These are phyloP conservation scores for Erethizon dorsatum DNA, from an alignment of 2,797 vertebrate genomes.

Conservation along the genomic window DNA sequence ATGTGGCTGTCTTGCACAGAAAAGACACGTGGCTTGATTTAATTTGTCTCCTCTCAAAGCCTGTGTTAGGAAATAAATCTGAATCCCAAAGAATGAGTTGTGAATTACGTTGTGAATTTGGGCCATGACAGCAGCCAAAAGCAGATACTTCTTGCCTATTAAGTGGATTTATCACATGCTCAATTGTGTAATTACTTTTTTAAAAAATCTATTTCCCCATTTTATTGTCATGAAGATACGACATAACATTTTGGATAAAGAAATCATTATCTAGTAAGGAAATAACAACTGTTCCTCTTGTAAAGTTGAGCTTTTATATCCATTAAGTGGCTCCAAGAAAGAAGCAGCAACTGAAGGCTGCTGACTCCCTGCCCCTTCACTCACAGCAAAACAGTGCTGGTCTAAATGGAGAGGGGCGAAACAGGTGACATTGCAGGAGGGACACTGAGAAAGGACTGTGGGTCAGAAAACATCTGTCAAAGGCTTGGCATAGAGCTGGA, in stretches of 20 bases:
- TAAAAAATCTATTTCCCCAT: conserved; percentile 85
- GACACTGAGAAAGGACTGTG: background rate
- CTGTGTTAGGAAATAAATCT: conserved; percentile 29
- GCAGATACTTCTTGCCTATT: conserved; percentile 67
- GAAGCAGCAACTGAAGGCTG: background rate
- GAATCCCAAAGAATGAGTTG: conserved; percentile 50
- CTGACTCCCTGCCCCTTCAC: background rate
- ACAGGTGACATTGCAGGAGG: background rate
- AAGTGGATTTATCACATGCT: conserved; percentile 83
- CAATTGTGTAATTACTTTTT: conserved; percentile 91
- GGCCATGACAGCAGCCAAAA: conserved; percentile 55
- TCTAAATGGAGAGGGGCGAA: background rate
- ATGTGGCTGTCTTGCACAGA: background rate
- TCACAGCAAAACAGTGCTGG: background rate
- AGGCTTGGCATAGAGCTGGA: background rate
- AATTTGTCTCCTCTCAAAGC: conserved; percentile 32
- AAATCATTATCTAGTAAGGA: conserved; percentile 88
- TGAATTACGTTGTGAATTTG: conserved; percentile 61
- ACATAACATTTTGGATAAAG: conserved; percentile 87
- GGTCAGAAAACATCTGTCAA: background rate
- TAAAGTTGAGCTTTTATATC: conserved; percentile 91
- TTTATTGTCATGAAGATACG: conserved; percentile 79
- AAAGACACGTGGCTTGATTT: background rate
- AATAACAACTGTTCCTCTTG: conserved; percentile 88
- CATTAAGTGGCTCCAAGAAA: conserved; percentile 86